Conservation (phyloP, 2,888 invertebrate species). For the Phania funesta region DNA sequence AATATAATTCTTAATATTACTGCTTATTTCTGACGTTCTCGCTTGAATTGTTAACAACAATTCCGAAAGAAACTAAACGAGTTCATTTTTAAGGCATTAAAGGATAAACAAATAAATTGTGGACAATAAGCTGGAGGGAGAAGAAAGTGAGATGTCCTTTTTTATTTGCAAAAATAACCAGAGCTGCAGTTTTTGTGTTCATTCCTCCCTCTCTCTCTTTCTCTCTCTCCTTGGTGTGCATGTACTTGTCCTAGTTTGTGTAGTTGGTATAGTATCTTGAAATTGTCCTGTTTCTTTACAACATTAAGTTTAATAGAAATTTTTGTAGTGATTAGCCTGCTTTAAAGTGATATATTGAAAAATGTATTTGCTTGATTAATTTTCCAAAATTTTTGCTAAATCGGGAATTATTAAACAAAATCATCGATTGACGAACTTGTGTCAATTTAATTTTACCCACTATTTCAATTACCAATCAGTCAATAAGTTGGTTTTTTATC, state of each 20-base stretch:
- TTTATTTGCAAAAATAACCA: not conserved
- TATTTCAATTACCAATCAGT: too few relatives aligned
- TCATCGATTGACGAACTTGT: too few relatives aligned
- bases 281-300: not conserved
- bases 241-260: not conserved
- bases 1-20: slow-evolving; percentile 36
- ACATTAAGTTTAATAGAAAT: not conserved
- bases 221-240: not conserved
- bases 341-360: slow-evolving; percentile 1
- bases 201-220: not conserved
- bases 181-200: not conserved
- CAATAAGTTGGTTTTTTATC: too few relatives aligned
- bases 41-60: slow-evolving; percentile 40
- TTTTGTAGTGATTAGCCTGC: not conserved
- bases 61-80: not conserved
- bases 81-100: slow-evolving; percentile 53
- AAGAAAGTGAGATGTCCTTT: not conserved
- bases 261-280: not conserved
- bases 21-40: slow-evolving; percentile 9
- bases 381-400: too few relatives aligned
- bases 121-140: not conserved
- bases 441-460: too few relatives aligned
- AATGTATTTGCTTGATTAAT: slow-evolving; percentile 13
- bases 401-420: not conserved
- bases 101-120: slow-evolving; percentile 47